These are phyloP conservation scores for Nestor notabilis DNA, from an alignment of 2,113 vertebrate genomes.

Conservation along the genomic window DNA sequence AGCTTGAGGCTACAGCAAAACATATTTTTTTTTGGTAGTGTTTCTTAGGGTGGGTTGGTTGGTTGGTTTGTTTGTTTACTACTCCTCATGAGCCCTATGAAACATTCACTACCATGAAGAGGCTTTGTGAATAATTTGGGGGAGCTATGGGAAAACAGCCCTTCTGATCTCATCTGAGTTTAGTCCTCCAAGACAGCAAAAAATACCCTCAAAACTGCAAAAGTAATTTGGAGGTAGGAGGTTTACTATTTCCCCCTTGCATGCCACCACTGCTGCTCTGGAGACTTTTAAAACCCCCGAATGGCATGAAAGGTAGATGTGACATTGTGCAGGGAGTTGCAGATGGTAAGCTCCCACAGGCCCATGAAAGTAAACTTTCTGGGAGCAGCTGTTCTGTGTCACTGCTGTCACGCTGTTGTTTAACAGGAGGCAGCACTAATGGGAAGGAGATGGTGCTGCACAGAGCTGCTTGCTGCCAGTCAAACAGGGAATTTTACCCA, in stretches of 20 bases:
- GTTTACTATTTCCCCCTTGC: neutral
- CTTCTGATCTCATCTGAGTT: neutral
- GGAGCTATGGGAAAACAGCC: neutral
- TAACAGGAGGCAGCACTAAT: neutral
- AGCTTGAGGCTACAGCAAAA: neutral
- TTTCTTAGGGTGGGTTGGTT: neutral
- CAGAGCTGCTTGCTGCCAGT: neutral
- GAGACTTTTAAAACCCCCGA: neutral
- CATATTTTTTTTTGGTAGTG: too few species aligned
- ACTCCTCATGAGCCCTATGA: neutral
- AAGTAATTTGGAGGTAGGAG: neutral
- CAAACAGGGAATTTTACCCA: fast-evolving
- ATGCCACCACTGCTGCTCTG: neutral
- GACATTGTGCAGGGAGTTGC: neutral
- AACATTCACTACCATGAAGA: neutral
- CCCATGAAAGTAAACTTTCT: neutral
- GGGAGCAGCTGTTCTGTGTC: neutral
- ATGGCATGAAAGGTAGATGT: neutral
- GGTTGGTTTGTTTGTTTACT: neutral
- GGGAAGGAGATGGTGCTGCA: neutral
- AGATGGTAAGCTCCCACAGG: neutral
- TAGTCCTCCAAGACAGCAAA: neutral
- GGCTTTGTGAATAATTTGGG: neutral
- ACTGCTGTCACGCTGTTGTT: neutral
- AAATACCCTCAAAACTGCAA: neutral